phyloP scores from a whole-genome alignment of 2,888 invertebrate species.

The Cephus spinipes region DNA sequence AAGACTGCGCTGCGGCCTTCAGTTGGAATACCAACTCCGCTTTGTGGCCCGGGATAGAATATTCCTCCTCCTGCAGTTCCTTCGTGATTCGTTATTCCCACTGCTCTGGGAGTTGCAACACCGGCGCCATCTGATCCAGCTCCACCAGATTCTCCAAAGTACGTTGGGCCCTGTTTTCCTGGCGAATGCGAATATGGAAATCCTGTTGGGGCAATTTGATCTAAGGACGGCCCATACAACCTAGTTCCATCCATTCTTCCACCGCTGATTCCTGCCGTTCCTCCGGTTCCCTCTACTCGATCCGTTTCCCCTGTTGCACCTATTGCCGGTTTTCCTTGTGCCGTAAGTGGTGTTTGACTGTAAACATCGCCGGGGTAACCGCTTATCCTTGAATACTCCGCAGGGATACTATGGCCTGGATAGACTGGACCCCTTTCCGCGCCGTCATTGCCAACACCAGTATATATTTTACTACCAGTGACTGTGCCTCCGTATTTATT shows the following conservation, averaged over 20 bases:
- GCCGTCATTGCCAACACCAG: too few relatives aligned
- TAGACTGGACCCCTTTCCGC: too few relatives aligned
- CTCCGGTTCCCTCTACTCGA: neutral
- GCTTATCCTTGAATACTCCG: neutral
- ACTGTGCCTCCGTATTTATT: too few relatives aligned
- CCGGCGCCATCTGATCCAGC: neutral
- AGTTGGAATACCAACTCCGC: constrained; percentile 19
- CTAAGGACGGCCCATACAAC: too few relatives aligned
- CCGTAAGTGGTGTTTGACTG: neutral
- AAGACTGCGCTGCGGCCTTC: constrained; percentile 16
- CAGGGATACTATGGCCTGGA: too few relatives aligned
- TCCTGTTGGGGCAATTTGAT: neutral
- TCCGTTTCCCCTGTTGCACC: neutral
- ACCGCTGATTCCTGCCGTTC: neutral
- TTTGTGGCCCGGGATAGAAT: constrained; percentile 23
- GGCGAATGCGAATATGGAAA: neutral
- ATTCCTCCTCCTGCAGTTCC: constrained; percentile 19
- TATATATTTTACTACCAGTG: too few relatives aligned
- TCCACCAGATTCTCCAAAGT: neutral
- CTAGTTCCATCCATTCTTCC: neutral
- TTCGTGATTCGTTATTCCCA: neutral
- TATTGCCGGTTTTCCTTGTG: neutral
- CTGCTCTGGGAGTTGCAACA: constrained; percentile 12
- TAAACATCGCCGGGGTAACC: neutral
- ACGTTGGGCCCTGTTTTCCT: neutral